Percentiles rank a stretch among this genome's conserved stretches.
These are phyloP conservation scores for Pterois miles DNA, from an alignment of 2,797 vertebrate species.

Conservation along the genomic window DNA sequence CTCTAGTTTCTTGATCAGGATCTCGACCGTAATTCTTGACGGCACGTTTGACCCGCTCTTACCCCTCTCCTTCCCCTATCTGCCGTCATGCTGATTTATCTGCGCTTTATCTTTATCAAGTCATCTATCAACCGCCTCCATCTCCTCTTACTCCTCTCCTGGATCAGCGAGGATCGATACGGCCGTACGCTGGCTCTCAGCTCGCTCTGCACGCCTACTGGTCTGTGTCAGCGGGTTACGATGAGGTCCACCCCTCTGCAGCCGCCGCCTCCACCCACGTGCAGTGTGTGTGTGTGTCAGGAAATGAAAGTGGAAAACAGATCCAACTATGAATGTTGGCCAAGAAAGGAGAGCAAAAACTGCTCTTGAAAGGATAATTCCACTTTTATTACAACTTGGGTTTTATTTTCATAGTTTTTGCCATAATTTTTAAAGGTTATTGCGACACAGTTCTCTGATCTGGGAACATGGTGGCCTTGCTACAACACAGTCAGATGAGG, in stretches of 20 bases:
- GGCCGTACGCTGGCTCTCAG: slow-evolving; percentile 44
- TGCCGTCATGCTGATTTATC: slow-evolving; percentile 74
- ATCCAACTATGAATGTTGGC: background rate
- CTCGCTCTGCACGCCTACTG: slow-evolving; percentile 59
- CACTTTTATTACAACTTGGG: background rate
- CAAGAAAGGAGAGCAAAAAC: background rate
- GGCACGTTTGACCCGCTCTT: slow-evolving; percentile 56
- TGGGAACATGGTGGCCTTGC: background rate
- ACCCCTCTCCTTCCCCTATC: slow-evolving; percentile 39
- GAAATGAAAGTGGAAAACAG: background rate
- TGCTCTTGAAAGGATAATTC: background rate
- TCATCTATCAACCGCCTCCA: slow-evolving; percentile 64
- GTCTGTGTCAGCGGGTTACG: slow-evolving; percentile 70
- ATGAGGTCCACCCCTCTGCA: background rate
- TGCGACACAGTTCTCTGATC: no score
- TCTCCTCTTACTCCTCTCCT: slow-evolving; percentile 49
- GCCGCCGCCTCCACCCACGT: background rate
- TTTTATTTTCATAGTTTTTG: background rate
- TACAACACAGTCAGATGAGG: background rate
- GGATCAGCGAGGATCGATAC: slow-evolving; percentile 68
- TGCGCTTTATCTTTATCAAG: slow-evolving; percentile 72
- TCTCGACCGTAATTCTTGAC: slow-evolving; percentile 55
- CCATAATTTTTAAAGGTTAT: no score
- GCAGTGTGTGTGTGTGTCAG: background rate
- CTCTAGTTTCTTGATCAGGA: slow-evolving; percentile 37